These are phyloP conservation scores for Rhineura floridana DNA, from an alignment of 2,113 vertebrate genomes.

Conservation along the genomic window DNA sequence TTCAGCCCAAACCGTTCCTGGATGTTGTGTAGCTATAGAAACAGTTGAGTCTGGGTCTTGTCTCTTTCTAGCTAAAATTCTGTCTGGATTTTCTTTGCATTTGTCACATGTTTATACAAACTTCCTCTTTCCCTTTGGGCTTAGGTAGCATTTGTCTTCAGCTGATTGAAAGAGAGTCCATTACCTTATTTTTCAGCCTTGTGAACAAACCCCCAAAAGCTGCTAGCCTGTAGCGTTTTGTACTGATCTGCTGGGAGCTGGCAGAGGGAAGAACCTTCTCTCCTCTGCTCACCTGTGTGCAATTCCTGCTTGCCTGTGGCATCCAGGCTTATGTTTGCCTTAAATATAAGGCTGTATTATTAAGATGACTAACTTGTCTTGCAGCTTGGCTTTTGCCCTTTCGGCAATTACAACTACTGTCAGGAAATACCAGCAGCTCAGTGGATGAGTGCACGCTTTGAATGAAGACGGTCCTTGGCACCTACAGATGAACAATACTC, in stretches of 20 bases:
- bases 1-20: neutral
- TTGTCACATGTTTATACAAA: neutral
- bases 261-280: too few species aligned
- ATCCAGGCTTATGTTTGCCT: too few species aligned
- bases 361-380: fast-evolving
- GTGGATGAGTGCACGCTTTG: neutral
- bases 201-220: too few species aligned
- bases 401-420: fast-evolving
- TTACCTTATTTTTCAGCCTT: too few species aligned
- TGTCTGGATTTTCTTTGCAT: neutral
- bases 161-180: neutral
- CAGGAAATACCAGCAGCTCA: neutral
- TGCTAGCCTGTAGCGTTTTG: too few species aligned
- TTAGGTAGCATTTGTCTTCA: neutral
- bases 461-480: neutral
- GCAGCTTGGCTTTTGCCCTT: neutral
- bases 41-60: too few species aligned
- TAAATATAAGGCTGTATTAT: neutral
- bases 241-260: too few species aligned
- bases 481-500: neutral
- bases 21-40: fast-evolving
- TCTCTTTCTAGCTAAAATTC: too few species aligned
- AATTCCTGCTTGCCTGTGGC: too few species aligned
- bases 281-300: too few species aligned
- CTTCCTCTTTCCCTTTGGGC: neutral